Base-by-base conservation (phyloP, 2,113 vertebrate species). In the Myiopsitta monachus region DNA sequence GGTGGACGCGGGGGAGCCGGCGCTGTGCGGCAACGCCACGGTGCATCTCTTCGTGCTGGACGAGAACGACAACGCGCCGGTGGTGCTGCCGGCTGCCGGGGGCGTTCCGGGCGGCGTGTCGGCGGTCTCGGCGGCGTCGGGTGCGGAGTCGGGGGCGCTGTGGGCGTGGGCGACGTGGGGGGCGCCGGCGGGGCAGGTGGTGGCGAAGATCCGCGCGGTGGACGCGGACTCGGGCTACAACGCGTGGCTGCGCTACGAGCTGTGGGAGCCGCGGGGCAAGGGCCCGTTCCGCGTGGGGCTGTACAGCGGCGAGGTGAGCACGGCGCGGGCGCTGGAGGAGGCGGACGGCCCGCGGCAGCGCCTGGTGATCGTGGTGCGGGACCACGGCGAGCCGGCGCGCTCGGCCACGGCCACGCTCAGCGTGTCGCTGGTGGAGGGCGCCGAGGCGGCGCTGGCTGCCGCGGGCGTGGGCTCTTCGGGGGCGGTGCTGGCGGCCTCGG, bases 181-280 rank as follows among this genome's bases (percentile, higher is more conserved):
- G 6, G 16, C 52, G 16, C 16, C 51, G 61, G 55, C 79, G 14
- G 98, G 98, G 7, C 97, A 98, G 36, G 95, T 97, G 90, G 95
- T 98, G 74, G 96, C 95, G 17, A 98, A 98, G 96, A 90, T 98
- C 55, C 97, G 95, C 22, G 44, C 21, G 44, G 44, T 46, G 44
- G 44, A 98, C 95, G 88, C 91, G 2, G 98, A 97, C 86, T 97
- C 97, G 19, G 98, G 98, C 28, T 98, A 98, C 88, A 98, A 98
- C 72, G 98, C 97, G 31, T 97, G 97, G 95, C 94, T 98, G 52
- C 97, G 97, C 5, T 98, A 97, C 91, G 95, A 97, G 78, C 61
- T 98, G 66, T 93, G 73, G 67, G 92, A 98, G 92, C 88, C 88
- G 78, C 88, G 83, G 28, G 78, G 38, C 41, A 78, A 83, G 82